A percentile compares a stretch with the other conserved stretches of the same genome.
Conservation (phyloP, 2,113 vertebrate genomes). For the human (Homo sapiens) region GRCh38 chr2:201991001-201991500, state of each 20-base stretch:
- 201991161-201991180: no score
- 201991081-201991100: no score
- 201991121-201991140: no score
- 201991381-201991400: constrained; percentile 43
- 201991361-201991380: constrained; percentile 43
- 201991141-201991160: no score
- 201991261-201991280: background rate
- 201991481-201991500: background rate
- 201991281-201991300: constrained; percentile 60
- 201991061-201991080: no score
- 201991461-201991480: background rate
- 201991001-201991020: no score
- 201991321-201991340: constrained; percentile 70
- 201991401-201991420: constrained; percentile 40
- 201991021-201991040: no score
- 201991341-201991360: constrained; percentile 75
- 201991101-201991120: no score
- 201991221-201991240: constrained; percentile 39
- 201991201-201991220: background rate
- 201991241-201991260: constrained; percentile 65
- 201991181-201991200: background rate
- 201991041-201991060: no score
- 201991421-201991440: constrained; percentile 40
- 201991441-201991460: background rate
- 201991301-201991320: constrained; percentile 65